phyloP scores from a whole-genome alignment of 2,888 invertebrate species.

The Acleris literana region DNA sequence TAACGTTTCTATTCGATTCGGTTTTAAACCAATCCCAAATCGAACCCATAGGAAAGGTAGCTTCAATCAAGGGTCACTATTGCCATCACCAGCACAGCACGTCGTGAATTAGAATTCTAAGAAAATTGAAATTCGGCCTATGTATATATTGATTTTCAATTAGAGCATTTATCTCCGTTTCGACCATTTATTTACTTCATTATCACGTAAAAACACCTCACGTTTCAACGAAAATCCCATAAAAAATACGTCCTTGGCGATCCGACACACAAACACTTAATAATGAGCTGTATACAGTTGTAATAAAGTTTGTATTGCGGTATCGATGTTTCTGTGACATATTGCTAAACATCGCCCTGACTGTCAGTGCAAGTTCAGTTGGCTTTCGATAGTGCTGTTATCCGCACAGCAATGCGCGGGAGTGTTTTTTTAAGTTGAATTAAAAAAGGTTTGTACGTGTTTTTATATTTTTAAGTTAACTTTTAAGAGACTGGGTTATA shows the following conservation, averaged over 20 bases:
- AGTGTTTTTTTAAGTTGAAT: constrained; percentile 21
- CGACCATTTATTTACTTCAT: background rate
- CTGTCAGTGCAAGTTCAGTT: constrained; percentile 36
- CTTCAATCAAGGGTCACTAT: too few relatives aligned
- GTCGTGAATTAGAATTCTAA: too few relatives aligned
- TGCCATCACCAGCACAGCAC: too few relatives aligned
- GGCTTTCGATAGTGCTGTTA: constrained; percentile 38
- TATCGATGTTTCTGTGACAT: constrained; percentile 7
- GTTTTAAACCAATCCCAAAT: too few relatives aligned
- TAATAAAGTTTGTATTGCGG: constrained; percentile 1
- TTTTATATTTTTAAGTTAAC: background rate
- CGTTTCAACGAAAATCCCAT: constrained; percentile 1
- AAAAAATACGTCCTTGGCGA: constrained; percentile 23
- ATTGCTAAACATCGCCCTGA: constrained; percentile 7
- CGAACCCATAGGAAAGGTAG: too few relatives aligned
- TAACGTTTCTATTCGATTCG: too few relatives aligned
- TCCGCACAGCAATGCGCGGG: constrained; percentile 39
- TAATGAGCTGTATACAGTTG: background rate
- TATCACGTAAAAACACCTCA: background rate
- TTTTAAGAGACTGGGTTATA: background rate
- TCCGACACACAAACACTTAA: background rate
- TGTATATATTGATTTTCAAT: background rate
- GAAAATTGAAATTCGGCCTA: too few relatives aligned
- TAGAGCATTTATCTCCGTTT: constrained; percentile 1
- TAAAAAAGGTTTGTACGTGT: constrained; percentile 4